These are phyloP conservation scores for Rotaria magnacalcarata DNA, from an alignment of 2,888 invertebrate genomes.

Conservation along the genomic window DNA sequence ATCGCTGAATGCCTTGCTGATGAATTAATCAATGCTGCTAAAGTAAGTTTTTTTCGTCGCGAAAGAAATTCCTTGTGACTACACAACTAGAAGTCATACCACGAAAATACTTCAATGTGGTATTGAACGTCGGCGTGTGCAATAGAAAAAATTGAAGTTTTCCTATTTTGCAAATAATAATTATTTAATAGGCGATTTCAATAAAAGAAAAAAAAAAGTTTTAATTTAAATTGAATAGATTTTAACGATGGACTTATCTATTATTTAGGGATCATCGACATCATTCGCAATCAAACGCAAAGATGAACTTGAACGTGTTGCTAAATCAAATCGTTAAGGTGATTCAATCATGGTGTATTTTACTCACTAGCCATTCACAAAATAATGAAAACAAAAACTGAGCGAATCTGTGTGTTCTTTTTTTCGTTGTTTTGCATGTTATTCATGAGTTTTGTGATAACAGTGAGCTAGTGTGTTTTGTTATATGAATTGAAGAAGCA, in stretches of 20 bases:
- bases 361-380: background rate
- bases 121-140: constrained; percentile 36
- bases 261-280: constrained; percentile 75
- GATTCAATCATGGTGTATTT: background rate
- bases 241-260: background rate
- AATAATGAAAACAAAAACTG: background rate
- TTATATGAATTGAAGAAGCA: constrained; percentile 3
- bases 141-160: background rate
- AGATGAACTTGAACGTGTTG: constrained; percentile 99
- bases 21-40: constrained; percentile 98
- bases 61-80: no score
- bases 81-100: constrained; percentile 20
- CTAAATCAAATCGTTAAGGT: constrained; percentile 97
- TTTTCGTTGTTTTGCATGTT: background rate
- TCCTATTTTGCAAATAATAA: background rate
- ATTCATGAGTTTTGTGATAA: background rate
- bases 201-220: no score
- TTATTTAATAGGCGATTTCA: constrained; percentile 6
- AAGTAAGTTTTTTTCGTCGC: constrained; percentile 61
- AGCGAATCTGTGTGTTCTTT: background rate
- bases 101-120: background rate
- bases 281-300: constrained; percentile 99
- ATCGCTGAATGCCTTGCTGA: constrained; percentile 99
- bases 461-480: constrained; percentile 21
- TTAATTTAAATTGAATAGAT: background rate